Conservation (phyloP, 2,113 vertebrate genomes). For the Amblyopsis rosae region DNA sequence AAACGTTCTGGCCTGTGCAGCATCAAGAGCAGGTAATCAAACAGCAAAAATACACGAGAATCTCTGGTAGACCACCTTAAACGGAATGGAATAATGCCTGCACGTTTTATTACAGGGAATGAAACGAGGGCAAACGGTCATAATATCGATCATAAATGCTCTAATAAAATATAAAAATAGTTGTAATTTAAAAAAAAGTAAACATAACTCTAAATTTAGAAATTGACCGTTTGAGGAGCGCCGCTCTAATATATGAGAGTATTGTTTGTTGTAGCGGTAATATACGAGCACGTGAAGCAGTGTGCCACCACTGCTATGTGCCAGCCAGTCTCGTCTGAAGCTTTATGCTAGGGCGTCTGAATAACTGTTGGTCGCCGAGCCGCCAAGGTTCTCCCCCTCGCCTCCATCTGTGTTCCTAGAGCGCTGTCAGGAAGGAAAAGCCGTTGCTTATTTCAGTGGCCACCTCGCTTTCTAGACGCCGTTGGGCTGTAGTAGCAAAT, state of each 20-base stretch:
- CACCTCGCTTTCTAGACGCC: slow-evolving; percentile 34
- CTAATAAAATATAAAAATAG: no score
- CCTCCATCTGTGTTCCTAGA: slow-evolving; percentile 9
- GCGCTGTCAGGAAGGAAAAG: slow-evolving; percentile 15
- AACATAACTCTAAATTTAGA: no score
- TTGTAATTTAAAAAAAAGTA: no score
- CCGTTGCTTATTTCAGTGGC: slow-evolving; percentile 16
- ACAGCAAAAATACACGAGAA: no score
- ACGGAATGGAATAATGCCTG: no score
- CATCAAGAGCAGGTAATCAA: no score
- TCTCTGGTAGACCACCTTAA: no score
- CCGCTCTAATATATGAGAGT: neutral
- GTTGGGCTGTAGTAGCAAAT: slow-evolving; percentile 54
- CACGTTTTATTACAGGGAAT: no score
- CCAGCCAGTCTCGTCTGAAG: slow-evolving; percentile 49
- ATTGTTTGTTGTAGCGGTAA: slow-evolving; percentile 23
- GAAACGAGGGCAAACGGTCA: no score
- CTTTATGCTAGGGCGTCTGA: slow-evolving; percentile 27
- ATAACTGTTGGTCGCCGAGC: slow-evolving; percentile 22
- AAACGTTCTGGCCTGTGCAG: no score
- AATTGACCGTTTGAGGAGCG: no score
- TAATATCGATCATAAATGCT: no score
- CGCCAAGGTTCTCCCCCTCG: neutral
- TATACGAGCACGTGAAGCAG: slow-evolving; percentile 27
- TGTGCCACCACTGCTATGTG: slow-evolving; percentile 41